Base-by-base conservation (phyloP, 2,888 invertebrate species). In the Nomada goodeniana region DNA sequence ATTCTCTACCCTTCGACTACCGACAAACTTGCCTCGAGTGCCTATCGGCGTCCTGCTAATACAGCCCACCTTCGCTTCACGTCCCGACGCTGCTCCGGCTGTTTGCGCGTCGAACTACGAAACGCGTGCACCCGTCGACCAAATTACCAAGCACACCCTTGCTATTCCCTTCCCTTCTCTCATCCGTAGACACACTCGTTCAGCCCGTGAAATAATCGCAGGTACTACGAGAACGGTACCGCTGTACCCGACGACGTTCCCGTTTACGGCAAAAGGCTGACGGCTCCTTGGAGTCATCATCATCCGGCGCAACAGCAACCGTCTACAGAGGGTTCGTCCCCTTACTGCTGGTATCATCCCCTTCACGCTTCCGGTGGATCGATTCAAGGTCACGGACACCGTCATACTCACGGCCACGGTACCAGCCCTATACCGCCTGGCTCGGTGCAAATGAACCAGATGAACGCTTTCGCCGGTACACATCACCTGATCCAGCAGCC, bases 141-240 rank as follows among this genome's bases (percentile, higher is more conserved):
- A 47, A 63, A 23, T 63, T 50, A 50, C 13, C 57, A 61, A 47
- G 29, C 44, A 63, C 20, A 50, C 50, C 50, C 26, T 15, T 15
- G 13, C 36, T 7, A 5, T 7, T 5, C 36, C 36, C 36, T 2
- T 20, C 23, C 20, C 20, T 0, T 55, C 10, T 23, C 55, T n/a
- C 10, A 0, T 20, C 4, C 15, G 5, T 18, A 4, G 2, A 36
- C 36, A 7, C 36, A 0, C 4, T 50, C 0, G 4, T 42, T n/a
- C 2, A 70, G n/a, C 64, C n/a, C 13, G 11, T 2, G 2, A n/a
- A 55, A 61, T 42, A 44, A 15, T 61, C 57, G 10, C 81, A 94
- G 94, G 68, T 94, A 92, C 72, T 93, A 93, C 75, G 94, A 94
- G 82, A 93, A 92, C 78, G 93, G 92, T 0, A 42, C 44, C 9